Conservation (phyloP, 2,113 vertebrate genomes). For the Hippocampus barbouri region DNA sequence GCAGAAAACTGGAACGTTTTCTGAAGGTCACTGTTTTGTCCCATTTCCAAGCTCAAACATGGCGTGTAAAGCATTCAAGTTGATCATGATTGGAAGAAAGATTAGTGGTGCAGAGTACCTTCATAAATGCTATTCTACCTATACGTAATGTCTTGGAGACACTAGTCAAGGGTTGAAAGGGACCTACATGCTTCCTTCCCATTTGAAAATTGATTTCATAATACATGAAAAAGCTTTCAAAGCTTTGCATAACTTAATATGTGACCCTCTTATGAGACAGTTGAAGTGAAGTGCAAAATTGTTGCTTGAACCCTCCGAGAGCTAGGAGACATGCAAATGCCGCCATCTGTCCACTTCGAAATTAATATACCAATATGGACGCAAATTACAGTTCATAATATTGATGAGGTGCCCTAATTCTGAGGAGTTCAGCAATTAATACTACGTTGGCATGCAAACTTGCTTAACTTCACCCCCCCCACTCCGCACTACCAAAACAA, state of each 20-base stretch:
- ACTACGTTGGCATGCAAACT: not conserved
- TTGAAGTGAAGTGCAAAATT: constrained; percentile 65
- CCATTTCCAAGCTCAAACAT: not conserved
- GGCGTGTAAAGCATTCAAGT: not conserved
- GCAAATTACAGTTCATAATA: constrained; percentile 51
- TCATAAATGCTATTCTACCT: not conserved
- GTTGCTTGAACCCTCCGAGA: constrained; percentile 60
- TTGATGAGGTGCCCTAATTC: constrained; percentile 47
- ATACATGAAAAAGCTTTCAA: constrained; percentile 72
- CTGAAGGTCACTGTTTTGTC: constrained; percentile 43
- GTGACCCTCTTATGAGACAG: constrained; percentile 63
- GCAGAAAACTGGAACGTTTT: constrained; percentile 24
- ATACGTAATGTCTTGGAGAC: not conserved
- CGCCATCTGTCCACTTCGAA: constrained; percentile 61
- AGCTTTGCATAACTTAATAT: constrained; percentile 57
- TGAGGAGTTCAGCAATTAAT: constrained; percentile 3
- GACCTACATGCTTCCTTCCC: constrained; percentile 5
- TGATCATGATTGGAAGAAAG: constrained; percentile 1
- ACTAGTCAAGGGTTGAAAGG: constrained; percentile 24
- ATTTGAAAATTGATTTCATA: constrained; percentile 60
- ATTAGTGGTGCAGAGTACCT: not conserved
- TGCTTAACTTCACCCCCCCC: not conserved
- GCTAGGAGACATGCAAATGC: constrained; percentile 59
- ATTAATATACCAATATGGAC: constrained; percentile 55
- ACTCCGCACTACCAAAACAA: not conserved